phyloP scores from a whole-genome alignment of 2,113 vertebrate genomes.

The Eulemur macaco region DNA sequence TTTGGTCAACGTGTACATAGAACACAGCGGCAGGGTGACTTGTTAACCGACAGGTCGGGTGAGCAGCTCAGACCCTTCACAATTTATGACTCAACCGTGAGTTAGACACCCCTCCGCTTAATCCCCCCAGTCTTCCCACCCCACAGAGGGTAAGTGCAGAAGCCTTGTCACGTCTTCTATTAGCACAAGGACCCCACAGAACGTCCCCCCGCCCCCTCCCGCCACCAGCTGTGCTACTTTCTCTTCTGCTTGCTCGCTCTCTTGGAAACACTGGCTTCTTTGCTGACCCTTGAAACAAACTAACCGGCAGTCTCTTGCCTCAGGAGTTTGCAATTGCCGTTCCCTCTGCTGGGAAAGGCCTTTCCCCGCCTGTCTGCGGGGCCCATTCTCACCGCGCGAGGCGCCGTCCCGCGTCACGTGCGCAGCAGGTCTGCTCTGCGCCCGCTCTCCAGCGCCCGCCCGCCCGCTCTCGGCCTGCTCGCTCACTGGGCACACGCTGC shows the following conservation, averaged over 20 bases:
- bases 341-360: background rate
- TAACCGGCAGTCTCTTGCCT: background rate
- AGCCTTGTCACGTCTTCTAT: background rate
- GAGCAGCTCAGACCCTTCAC: background rate
- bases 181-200: accelerated
- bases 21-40: too few relatives aligned
- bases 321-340: background rate
- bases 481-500: background rate
- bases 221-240: accelerated
- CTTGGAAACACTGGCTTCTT: background rate
- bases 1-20: accelerated
- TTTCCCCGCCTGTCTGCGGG: accelerated
- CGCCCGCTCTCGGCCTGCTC: background rate
- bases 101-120: background rate
- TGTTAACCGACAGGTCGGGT: accelerated
- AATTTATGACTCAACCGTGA: background rate
- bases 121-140: too few relatives aligned
- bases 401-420: accelerated
- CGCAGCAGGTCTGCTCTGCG: background rate
- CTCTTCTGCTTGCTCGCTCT: background rate
- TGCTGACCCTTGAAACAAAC: background rate
- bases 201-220: background rate
- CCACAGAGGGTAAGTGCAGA: background rate
- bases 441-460: background rate
- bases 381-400: accelerated